phyloP scores from a whole-genome alignment of 2,888 invertebrate genomes.

The Calephelis perditalis region DNA sequence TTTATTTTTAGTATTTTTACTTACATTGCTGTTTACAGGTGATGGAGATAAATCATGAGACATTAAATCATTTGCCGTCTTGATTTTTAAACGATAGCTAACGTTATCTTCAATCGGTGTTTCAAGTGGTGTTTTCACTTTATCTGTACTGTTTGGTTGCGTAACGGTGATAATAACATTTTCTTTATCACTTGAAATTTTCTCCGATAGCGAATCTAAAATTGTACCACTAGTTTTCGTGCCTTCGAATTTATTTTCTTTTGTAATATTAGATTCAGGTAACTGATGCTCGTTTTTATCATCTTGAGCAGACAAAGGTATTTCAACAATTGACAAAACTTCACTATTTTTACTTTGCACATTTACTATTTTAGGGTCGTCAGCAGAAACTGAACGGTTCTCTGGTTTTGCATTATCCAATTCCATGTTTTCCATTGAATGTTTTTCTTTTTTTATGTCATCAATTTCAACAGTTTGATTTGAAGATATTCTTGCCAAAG shows the following conservation, averaged over 20 bases:
- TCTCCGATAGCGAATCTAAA: not conserved
- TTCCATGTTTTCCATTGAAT: slow-evolving; percentile 33
- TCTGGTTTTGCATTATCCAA: not conserved
- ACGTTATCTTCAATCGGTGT: slow-evolving; percentile 48
- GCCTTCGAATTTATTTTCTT: not conserved
- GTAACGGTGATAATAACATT: slow-evolving; percentile 11
- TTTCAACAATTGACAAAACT: not conserved
- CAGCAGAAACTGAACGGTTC: slow-evolving; percentile 27
- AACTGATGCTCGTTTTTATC: not conserved
- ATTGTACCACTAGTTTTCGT: not conserved
- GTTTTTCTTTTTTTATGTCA: slow-evolving; percentile 1
- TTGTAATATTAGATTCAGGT: not conserved
- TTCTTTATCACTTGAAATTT: slow-evolving; percentile 1
- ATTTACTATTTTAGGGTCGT: slow-evolving; percentile 5
- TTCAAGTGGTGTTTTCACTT: slow-evolving; percentile 26
- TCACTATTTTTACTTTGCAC: not conserved
- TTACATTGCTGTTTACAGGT: slow-evolving; percentile 30
- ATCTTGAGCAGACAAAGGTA: not conserved
- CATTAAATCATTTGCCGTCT: slow-evolving; percentile 48
- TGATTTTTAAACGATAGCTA: slow-evolving; percentile 67
- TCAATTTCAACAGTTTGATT: slow-evolving; percentile 28
- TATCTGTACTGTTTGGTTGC: slow-evolving; percentile 16
- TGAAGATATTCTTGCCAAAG: slow-evolving; percentile 55
- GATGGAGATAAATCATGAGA: slow-evolving; percentile 31
- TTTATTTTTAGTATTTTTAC: slow-evolving; percentile 31